Percentiles rank a stretch among this genome's conserved stretches.
Evolutionary conservation across 2,888 invertebrate species (phyloP).

Genomic region (Chrysolina oricalcia): DNA sequence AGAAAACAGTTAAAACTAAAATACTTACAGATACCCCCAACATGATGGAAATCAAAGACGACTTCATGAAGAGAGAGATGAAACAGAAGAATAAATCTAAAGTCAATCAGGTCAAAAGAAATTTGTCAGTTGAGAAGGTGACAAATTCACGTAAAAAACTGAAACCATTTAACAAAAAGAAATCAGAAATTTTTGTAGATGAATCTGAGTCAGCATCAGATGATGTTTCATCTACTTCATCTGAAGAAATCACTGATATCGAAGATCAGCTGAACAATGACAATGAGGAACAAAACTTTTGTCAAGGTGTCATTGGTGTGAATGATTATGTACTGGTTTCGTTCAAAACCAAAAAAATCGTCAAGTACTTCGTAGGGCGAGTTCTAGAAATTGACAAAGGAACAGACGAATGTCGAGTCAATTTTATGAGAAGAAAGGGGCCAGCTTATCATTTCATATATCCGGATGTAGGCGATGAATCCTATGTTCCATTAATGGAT

Average conservation of each 20-base stretch:
- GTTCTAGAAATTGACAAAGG: neutral
- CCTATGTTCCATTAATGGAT: neutral
- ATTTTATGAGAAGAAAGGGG: neutral
- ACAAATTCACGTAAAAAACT: too few relatives aligned
- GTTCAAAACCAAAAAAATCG: constrained; percentile 8
- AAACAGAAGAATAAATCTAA: too few relatives aligned
- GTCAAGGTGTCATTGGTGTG: neutral
- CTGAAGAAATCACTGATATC: constrained; percentile 6
- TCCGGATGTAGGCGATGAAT: constrained; percentile 21
- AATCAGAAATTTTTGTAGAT: too few relatives aligned
- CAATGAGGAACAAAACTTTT: neutral
- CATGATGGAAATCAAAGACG: too few relatives aligned
- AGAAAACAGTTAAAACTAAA: constrained; percentile 8
- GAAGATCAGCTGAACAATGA: constrained; percentile 9
- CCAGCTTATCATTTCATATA: constrained; percentile 3
- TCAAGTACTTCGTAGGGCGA: too few relatives aligned
- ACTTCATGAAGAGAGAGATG: too few relatives aligned
- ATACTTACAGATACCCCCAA: neutral
- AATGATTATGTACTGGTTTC: neutral
- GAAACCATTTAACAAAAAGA: too few relatives aligned
- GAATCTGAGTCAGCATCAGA: too few relatives aligned
- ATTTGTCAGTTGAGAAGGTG: too few relatives aligned
- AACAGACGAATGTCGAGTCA: neutral
- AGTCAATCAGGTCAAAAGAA: too few relatives aligned
- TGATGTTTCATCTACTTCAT: neutral